A percentile compares a stretch with the other conserved stretches of the same genome.
phyloP scores from a whole-genome alignment of 23 tunicate genomes.

The Aplidium turbinatum region DNA sequence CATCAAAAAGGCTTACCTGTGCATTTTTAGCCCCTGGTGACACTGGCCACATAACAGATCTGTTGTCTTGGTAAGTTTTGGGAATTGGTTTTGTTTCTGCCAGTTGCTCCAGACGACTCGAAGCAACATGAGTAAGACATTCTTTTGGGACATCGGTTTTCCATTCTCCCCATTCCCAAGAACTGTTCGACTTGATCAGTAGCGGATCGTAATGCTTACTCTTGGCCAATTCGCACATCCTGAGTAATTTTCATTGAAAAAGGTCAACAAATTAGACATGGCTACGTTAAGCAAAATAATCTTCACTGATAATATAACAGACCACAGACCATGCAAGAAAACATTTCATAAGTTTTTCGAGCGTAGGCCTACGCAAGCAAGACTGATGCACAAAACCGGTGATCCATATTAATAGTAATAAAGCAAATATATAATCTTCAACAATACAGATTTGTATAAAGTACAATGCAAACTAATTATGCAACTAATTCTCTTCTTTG shows the following conservation, averaged over 20 bases:
- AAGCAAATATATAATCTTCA: too few relatives aligned
- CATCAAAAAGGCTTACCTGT: slow-evolving; percentile 46
- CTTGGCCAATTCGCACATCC: slow-evolving; percentile 30
- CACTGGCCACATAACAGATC: slow-evolving; percentile 79
- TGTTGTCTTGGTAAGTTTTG: slow-evolving; percentile 55
- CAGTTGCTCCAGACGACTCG: slow-evolving; percentile 69
- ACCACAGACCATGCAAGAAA: too few relatives aligned
- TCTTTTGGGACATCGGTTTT: slow-evolving; percentile 65
- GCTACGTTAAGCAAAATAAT: too few relatives aligned
- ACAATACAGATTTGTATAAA: too few relatives aligned
- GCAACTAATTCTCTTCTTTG: too few relatives aligned
- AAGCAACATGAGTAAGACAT: slow-evolving; percentile 49
- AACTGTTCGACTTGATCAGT: slow-evolving; percentile 67
- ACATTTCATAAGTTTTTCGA: background rate
- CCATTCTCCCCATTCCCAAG: slow-evolving; percentile 96
- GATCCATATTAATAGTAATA: too few relatives aligned
- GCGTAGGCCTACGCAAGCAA: too few relatives aligned
- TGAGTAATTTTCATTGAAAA: too few relatives aligned
- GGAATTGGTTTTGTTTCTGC: slow-evolving; percentile 70
- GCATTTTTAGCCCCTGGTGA: slow-evolving; percentile 55
- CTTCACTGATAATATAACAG: too few relatives aligned
- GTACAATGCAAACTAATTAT: too few relatives aligned
- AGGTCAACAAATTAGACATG: too few relatives aligned
- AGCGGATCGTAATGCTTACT: slow-evolving; percentile 52
- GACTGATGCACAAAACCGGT: too few relatives aligned